Base-by-base conservation (phyloP, 92 coral and sea anemone species). In the Desmophyllum pertusum region DNA sequence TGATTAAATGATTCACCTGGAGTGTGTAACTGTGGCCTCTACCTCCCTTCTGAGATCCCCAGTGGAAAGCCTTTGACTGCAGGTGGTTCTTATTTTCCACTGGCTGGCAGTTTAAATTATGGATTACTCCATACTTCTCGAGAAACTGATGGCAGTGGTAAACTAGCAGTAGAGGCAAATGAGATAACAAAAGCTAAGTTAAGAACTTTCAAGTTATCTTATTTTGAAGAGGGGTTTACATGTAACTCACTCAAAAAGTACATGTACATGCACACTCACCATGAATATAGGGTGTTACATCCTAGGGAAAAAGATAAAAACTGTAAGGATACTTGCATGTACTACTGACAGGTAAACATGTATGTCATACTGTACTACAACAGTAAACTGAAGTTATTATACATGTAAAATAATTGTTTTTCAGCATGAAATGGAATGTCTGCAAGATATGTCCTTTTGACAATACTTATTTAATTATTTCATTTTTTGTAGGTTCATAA, bases 41-140 rank as follows among this genome's bases (percentile, higher is more conserved):
- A 37, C 79, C 86, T 5, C 79, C 79, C 65, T 81, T 81, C 46
- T 81, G 86, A 41, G 61, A 68, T 29, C 86, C 86, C n/a, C 71
- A 15, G 10, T 81, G 86, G 38, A 81, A 71, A 0, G 86, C 36
- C 27, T 76, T 46, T 33, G 53, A 68, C 46, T 81, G 79, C 19
- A 81, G 62, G 30, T 70, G 79, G 38, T 48, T 70, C 69, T 81
- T 81, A 29, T 70, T 70, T n/a, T n/a, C n/a, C n/a, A n/a, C n/a
- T n/a, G n/a, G n/a, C n/a, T n/a, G n/a, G n/a, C n/a, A n/a, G n/a
- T n/a, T n/a, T n/a, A n/a, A n/a, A n/a, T n/a, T n/a, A n/a, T n/a
- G n/a, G n/a, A n/a, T n/a, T n/a, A n/a, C n/a, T n/a, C n/a, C n/a
- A n/a, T n/a, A n/a, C n/a, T n/a, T n/a, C n/a, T n/a, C n/a, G n/a